Evolutionary conservation across 2,888 invertebrate species (phyloP).

Genomic region (Volucella inflata): DNA sequence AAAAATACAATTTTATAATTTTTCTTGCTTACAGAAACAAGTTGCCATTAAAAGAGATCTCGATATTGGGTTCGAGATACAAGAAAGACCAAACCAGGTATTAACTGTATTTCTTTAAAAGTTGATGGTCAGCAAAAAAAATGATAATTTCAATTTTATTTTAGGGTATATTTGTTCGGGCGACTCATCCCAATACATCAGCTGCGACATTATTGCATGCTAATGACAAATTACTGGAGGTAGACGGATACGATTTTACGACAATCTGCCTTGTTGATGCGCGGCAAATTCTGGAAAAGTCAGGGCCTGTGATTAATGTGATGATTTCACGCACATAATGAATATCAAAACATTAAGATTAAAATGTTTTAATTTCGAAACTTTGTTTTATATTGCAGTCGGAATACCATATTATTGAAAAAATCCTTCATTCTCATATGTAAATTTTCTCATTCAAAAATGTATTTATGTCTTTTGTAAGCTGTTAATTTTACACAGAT

Average conservation of each 20-base stretch:
- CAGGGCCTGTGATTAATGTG: slow-evolving; percentile 81
- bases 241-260: slow-evolving; percentile 82
- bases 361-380: no score
- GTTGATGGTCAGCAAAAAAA: background rate
- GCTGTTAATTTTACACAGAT: no score
- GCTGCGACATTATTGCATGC: slow-evolving; percentile 79
- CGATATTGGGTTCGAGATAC: slow-evolving; percentile 81
- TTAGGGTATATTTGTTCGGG: slow-evolving; percentile 81
- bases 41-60: slow-evolving; percentile 81
- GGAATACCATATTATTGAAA: no score
- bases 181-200: slow-evolving; percentile 79
- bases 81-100: slow-evolving; percentile 80
- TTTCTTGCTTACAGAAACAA: slow-evolving; percentile 79
- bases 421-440: no score
- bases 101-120: background rate
- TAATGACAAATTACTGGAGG: slow-evolving; percentile 82
- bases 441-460: no score
- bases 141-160: background rate
- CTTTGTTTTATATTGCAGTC: no score
- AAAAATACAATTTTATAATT: background rate
- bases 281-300: slow-evolving; percentile 79
- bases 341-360: background rate
- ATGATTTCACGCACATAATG: slow-evolving; percentile 82
- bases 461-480: no score
- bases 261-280: slow-evolving; percentile 81